Evolutionary conservation across 1,140 invertebrate genomes (phyloP).

Genomic region (Halictus rubicundus): DNA sequence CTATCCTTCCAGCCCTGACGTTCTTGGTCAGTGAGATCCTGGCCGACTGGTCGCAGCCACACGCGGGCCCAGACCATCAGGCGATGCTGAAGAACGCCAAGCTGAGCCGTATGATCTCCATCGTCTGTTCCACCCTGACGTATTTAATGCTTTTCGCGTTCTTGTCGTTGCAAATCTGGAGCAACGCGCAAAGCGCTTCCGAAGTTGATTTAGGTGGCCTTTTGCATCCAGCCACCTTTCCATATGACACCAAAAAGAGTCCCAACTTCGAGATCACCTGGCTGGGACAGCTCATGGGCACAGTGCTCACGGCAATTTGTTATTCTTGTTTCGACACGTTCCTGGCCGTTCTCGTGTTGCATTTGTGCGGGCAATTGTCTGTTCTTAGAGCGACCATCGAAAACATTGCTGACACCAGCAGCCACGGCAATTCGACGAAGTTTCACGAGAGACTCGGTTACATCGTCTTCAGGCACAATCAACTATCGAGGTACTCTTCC

Average conservation of each 20-base stretch:
- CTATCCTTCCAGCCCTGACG: not conserved
- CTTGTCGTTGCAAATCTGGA: constrained; percentile 31
- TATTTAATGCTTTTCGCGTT: constrained; percentile 31
- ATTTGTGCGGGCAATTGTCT: constrained; percentile 76
- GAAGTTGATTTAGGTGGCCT: constrained; percentile 20
- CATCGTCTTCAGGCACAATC: constrained; percentile 33
- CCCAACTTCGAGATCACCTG: constrained; percentile 79
- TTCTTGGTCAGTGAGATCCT: constrained; percentile 20
- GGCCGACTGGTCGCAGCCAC: constrained; percentile 30
- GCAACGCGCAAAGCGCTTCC: constrained; percentile 28
- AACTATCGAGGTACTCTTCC: constrained; percentile 11
- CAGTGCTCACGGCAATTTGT: constrained; percentile 71
- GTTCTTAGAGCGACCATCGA: constrained; percentile 69
- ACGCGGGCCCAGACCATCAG: not conserved
- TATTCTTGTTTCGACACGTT: constrained; percentile 78
- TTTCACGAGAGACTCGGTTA: constrained; percentile 17
- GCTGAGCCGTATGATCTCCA: constrained; percentile 35
- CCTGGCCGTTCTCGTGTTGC: constrained; percentile 75
- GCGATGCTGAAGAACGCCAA: constrained; percentile 44
- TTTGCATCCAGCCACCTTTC: constrained; percentile 65
- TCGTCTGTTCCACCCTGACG: constrained; percentile 12
- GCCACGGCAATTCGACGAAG: not conserved
- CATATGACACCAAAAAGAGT: constrained; percentile 76
- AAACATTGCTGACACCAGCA: not conserved
- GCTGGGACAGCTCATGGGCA: constrained; percentile 73